These are phyloP conservation scores for Rhipidura dahli DNA, from an alignment of 2,113 vertebrate genomes.

Conservation along the genomic window DNA sequence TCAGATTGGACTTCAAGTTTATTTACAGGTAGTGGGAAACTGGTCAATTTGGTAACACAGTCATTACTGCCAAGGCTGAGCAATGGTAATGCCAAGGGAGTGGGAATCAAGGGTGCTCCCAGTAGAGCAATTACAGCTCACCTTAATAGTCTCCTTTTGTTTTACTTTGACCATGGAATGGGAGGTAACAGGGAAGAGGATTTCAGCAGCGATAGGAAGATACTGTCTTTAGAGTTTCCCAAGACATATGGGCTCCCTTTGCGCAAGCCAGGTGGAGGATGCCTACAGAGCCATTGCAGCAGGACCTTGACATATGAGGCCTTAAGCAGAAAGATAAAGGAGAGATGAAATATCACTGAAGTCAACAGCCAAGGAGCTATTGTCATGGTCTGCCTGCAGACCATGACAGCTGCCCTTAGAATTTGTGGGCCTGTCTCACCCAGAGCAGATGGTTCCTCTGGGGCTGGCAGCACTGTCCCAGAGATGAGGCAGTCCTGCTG, in stretches of 20 bases:
- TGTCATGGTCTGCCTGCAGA: not conserved
- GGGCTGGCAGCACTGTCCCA: not conserved
- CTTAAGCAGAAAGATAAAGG: not conserved
- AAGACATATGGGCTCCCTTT: not conserved
- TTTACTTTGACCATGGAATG: not conserved
- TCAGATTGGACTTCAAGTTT: not conserved
- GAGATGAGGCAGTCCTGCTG: not conserved
- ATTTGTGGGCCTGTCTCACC: not conserved
- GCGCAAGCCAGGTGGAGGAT: not conserved
- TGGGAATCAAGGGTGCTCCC: not conserved
- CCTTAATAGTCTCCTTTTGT: not conserved
- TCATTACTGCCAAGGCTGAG: not conserved
- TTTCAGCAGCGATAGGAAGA: not conserved
- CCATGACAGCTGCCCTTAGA: fast-evolving
- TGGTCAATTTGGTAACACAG: not conserved
- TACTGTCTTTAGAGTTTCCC: not conserved
- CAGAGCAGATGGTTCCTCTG: not conserved
- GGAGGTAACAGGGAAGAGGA: not conserved
- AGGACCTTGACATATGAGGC: not conserved
- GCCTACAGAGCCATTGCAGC: not conserved
- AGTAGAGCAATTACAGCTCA: not conserved
- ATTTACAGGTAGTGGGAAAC: not conserved
- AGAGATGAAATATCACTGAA: not conserved
- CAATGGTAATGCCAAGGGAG: not conserved
- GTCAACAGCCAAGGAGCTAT: not conserved